A percentile compares a stretch with the other conserved stretches of the same genome.
These are phyloP conservation scores for Coreius guichenoti DNA, from an alignment of 2,797 vertebrate genomes.

Conservation along the genomic window DNA sequence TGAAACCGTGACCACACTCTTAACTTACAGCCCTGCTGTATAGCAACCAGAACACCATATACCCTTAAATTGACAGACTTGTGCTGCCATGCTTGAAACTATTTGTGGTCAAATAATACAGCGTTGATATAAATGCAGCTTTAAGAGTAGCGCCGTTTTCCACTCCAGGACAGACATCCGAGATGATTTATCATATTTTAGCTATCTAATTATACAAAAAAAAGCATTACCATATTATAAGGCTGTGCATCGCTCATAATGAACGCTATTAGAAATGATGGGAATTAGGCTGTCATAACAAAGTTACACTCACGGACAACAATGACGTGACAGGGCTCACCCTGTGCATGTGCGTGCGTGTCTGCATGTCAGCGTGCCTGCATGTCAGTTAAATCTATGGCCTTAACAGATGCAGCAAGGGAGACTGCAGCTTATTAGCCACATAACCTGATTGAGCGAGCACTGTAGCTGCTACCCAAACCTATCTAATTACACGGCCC, in stretches of 20 bases:
- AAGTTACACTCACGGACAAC: slow-evolving; percentile 40
- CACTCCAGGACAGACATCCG: slow-evolving; percentile 8
- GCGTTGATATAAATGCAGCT: slow-evolving; percentile 1
- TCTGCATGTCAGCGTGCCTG: slow-evolving; percentile 37
- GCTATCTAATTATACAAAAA: slow-evolving; percentile 30
- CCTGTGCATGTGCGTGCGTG: slow-evolving; percentile 24
- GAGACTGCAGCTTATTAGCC: slow-evolving; percentile 64
- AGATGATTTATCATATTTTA: slow-evolving; percentile 23
- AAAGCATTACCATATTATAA: slow-evolving; percentile 25
- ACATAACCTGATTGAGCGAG: slow-evolving; percentile 71
- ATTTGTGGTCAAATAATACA: slow-evolving; percentile 23
- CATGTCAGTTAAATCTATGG: slow-evolving; percentile 44
- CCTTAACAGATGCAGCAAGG: slow-evolving; percentile 56
- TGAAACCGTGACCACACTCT: slow-evolving; percentile 43
- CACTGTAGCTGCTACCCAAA: slow-evolving; percentile 65
- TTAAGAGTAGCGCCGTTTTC: background rate
- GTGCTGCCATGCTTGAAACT: slow-evolving; percentile 50
- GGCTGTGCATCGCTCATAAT: slow-evolving; percentile 28
- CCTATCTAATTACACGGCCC: slow-evolving; percentile 64
- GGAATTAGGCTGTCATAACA: slow-evolving; percentile 47
- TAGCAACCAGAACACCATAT: slow-evolving; percentile 31
- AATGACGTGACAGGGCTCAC: slow-evolving; percentile 43
- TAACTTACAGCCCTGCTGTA: slow-evolving; percentile 36
- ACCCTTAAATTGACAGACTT: slow-evolving; percentile 51
- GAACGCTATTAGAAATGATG: slow-evolving; percentile 36